phyloP scores from a whole-genome alignment of 2,797 vertebrate species.

The Lates japonicus region DNA sequence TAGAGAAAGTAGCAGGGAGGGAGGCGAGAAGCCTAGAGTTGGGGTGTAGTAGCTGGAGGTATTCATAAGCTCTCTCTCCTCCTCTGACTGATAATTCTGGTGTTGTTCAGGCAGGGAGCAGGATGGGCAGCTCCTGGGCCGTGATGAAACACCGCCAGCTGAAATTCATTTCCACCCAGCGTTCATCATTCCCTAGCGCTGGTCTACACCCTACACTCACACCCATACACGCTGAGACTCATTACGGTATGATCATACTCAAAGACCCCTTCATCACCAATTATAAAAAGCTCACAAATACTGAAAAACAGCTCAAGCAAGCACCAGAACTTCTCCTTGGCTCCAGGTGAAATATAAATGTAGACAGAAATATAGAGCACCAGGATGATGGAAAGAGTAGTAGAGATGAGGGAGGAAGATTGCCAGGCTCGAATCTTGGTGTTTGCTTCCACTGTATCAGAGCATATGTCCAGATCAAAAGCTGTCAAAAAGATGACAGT shows the following conservation, averaged over 20 bases:
- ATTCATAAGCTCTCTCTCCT: constrained; percentile 88
- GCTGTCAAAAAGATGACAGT: constrained; percentile 73
- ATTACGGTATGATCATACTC: constrained; percentile 77
- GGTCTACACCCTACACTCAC: constrained; percentile 74
- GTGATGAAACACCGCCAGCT: constrained; percentile 90
- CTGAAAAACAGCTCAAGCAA: constrained; percentile 55
- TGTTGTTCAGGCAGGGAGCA: constrained; percentile 84
- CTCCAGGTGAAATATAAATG: constrained; percentile 31
- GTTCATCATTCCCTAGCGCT: constrained; percentile 87
- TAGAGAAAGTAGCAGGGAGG: constrained; percentile 53
- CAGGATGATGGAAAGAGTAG: constrained; percentile 29
- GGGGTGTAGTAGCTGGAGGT: constrained; percentile 80
- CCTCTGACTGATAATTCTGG: constrained; percentile 82
- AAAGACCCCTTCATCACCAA: constrained; percentile 66
- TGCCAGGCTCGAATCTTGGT: constrained; percentile 41
- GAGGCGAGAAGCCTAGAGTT: constrained; percentile 72
- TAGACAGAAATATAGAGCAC: constrained; percentile 10
- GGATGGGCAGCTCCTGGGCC: constrained; percentile 79
- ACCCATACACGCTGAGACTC: constrained; percentile 61
- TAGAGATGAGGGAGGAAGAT: constrained; percentile 43
- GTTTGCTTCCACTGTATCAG: constrained; percentile 58
- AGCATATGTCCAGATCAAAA: constrained; percentile 72
- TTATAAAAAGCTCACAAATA: constrained; percentile 46
- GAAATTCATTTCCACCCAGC: constrained; percentile 89
- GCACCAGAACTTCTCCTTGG: constrained; percentile 21